Conservation (phyloP, 2,888 invertebrate species). For the Itoplectis maculator region DNA sequence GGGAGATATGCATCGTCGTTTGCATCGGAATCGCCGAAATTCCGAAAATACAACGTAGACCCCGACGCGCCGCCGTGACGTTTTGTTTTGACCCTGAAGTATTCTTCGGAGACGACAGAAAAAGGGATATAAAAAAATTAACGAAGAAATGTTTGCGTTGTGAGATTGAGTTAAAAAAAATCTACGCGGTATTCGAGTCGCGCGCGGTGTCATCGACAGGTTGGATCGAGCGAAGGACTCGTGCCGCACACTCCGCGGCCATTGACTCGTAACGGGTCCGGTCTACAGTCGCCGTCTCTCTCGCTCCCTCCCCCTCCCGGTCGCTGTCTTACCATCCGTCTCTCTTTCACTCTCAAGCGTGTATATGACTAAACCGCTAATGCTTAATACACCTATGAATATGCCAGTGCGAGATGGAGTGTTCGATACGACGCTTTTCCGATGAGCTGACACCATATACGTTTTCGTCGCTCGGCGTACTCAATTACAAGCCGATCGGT, state of each 20-base stretch:
- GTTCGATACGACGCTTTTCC: conserved; percentile 32
- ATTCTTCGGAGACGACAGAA: background rate
- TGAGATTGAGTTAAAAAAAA: conserved; percentile 47
- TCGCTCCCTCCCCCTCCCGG: no score
- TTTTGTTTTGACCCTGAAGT: background rate
- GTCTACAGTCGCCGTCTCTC: conserved; percentile 66
- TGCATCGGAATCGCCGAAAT: conserved; percentile 24
- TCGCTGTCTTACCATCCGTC: no score
- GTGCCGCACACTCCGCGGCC: conserved; percentile 73
- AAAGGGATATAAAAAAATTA: background rate
- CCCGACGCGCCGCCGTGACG: background rate
- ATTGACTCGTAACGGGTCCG: conserved; percentile 82
- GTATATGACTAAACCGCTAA: conserved; percentile 12
- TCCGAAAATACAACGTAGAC: conserved; percentile 10
- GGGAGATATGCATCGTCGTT: conserved; percentile 8
- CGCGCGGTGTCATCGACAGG: conserved; percentile 74
- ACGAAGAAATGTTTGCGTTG: conserved; percentile 4
- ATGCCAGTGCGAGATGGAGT: conserved; percentile 26
- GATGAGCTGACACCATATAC: conserved; percentile 13
- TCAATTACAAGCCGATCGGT: conserved; percentile 2
- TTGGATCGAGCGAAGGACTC: conserved; percentile 73
- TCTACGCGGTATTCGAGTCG: conserved; percentile 66
- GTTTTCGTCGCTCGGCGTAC: background rate
- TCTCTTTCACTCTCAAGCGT: conserved; percentile 42
- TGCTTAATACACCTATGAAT: background rate